Evolutionary conservation across 1,140 invertebrate species (phyloP).

Genomic region (Battus philenor): DNA sequence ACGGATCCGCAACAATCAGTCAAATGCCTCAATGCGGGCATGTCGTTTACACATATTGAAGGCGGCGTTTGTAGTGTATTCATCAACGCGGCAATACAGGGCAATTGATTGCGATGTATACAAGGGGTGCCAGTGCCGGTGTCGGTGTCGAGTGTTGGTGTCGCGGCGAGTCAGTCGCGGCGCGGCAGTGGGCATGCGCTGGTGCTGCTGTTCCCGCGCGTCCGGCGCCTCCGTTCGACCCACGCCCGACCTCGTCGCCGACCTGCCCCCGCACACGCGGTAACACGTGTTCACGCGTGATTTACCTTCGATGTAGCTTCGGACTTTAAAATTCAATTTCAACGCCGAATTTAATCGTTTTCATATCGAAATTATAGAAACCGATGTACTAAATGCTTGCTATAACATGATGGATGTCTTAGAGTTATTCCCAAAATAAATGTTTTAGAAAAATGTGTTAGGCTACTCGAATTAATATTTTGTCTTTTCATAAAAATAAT

Average conservation of each 20-base stretch:
- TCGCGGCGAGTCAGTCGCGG: conserved; percentile 48
- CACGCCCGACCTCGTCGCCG: conserved; percentile 58
- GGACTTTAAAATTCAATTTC: too few species aligned
- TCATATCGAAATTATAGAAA: too few species aligned
- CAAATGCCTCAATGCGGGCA: background rate
- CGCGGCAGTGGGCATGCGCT: conserved; percentile 58
- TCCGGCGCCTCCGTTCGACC: conserved; percentile 32
- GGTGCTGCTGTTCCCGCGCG: conserved; percentile 48
- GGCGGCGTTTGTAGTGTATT: conserved; percentile 39
- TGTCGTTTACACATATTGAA: conserved; percentile 42
- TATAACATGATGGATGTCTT: too few species aligned
- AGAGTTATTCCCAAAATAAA: too few species aligned
- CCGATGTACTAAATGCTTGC: too few species aligned
- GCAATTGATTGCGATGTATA: conserved; percentile 41
- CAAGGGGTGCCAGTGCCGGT: too few species aligned
- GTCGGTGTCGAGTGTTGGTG: conserved; percentile 20
- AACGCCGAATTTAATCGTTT: too few species aligned
- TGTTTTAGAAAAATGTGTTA: too few species aligned
- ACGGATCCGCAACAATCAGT: background rate
- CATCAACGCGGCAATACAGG: conserved; percentile 47
- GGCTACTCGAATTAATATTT: background rate
- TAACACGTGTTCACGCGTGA: conserved; percentile 30
- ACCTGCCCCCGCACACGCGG: conserved; percentile 58
- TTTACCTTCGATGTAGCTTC: background rate
- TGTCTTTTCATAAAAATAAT: too few species aligned